Conservation (phyloP, 2,797 vertebrate genomes). For the Telmatherina bonti region DNA sequence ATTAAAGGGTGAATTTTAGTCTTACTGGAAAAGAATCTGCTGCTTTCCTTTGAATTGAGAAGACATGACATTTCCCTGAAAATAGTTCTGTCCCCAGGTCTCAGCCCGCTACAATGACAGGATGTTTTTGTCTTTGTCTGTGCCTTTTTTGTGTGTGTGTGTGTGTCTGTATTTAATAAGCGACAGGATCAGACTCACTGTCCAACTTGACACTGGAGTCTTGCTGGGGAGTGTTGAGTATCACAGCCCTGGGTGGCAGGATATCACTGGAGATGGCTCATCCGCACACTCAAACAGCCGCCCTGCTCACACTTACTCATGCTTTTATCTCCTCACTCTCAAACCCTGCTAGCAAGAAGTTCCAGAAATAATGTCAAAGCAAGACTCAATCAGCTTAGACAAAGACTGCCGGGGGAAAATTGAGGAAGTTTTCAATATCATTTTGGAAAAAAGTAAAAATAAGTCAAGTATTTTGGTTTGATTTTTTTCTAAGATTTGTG, state of each 20-base stretch:
- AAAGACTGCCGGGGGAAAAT: constrained; percentile 9
- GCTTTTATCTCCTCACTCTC: constrained; percentile 36
- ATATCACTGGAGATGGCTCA: constrained; percentile 58
- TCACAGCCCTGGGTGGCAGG: constrained; percentile 54
- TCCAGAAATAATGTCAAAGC: constrained; percentile 16
- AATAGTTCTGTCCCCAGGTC: constrained; percentile 38
- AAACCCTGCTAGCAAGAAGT: constrained; percentile 22
- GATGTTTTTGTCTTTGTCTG: constrained; percentile 18
- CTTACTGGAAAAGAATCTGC: constrained; percentile 10
- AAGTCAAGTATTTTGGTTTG: neutral
- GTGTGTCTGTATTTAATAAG: constrained; percentile 26
- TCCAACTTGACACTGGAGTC: constrained; percentile 43
- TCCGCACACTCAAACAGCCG: constrained; percentile 33
- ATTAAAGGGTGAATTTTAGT: constrained; percentile 30
- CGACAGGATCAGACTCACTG: constrained; percentile 41
- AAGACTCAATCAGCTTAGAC: constrained; percentile 20
- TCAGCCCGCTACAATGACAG: constrained; percentile 48
- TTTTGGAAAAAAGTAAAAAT: constrained; percentile 3
- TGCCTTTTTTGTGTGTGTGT: constrained; percentile 6
- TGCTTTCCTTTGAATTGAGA: constrained; percentile 52
- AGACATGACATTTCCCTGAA: constrained; percentile 57
- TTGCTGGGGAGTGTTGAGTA: constrained; percentile 42
- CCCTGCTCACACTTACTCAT: constrained; percentile 34
- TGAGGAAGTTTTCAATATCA: neutral
- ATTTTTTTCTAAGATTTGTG: neutral